Evolutionary conservation across 2,113 vertebrate species (phyloP).

Genomic region (Odontophorus gujanensis): DNA sequence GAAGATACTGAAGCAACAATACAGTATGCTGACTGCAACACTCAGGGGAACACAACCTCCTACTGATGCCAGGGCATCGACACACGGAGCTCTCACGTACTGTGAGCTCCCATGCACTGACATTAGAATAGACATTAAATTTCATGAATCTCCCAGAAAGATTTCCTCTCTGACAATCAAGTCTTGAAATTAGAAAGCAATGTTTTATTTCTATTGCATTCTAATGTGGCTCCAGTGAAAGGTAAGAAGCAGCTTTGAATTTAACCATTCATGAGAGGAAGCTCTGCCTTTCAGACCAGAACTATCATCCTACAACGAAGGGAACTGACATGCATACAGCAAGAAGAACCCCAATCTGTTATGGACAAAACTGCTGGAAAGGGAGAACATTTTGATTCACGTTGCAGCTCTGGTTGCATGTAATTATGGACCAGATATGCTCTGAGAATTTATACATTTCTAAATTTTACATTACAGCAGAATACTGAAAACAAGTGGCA

Average conservation of each 20-base stretch:
- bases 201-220: constrained; percentile 23
- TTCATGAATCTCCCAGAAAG: background rate
- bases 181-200: constrained; percentile 25
- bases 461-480: constrained; percentile 1
- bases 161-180: background rate
- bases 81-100: background rate
- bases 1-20: constrained; percentile 39
- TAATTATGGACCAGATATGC: constrained; percentile 8
- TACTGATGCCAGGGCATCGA: background rate
- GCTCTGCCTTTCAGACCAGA: constrained; percentile 3
- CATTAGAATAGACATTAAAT: background rate
- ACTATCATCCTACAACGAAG: background rate
- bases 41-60: constrained; percentile 10
- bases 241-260: background rate
- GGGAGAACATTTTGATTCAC: constrained; percentile 26
- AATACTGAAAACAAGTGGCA: constrained; percentile 1
- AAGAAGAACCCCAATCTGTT: background rate
- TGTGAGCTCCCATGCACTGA: background rate
- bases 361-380: background rate
- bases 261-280: constrained; percentile 18
- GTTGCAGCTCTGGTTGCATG: constrained; percentile 17
- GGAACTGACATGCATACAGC: background rate
- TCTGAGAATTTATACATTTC: constrained; percentile 10
- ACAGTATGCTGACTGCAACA: constrained; percentile 9
- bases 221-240: constrained; percentile 38